Evolutionary conservation across 2,888 invertebrate genomes (phyloP).

Genomic region (Caenorhabditis imperialis): DNA sequence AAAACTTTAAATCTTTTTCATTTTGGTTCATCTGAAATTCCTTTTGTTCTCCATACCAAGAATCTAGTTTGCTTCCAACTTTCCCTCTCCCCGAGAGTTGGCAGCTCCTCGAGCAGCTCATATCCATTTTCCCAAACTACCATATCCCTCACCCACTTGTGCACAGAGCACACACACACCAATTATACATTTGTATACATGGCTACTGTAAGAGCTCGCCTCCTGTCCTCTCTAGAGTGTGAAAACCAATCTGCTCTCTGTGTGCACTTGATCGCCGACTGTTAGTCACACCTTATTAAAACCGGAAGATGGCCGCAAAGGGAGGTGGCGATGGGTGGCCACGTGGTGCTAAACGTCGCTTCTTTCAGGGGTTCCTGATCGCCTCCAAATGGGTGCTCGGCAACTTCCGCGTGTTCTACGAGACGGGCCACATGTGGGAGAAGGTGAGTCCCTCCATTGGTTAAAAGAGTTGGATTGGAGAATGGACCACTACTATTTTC

Average conservation of each 20-base stretch:
- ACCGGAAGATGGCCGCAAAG: slow-evolving; percentile 11
- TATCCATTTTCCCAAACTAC: too few relatives aligned
- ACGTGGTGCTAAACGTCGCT: slow-evolving; percentile 14
- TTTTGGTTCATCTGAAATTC: too few relatives aligned
- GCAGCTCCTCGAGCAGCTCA: too few relatives aligned
- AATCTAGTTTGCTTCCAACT: too few relatives aligned
- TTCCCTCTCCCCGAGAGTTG: too few relatives aligned
- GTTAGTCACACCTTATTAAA: slow-evolving; percentile 21
- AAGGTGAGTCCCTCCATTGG: slow-evolving; percentile 56
- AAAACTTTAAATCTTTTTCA: too few relatives aligned
- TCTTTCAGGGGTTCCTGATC: slow-evolving; percentile 64
- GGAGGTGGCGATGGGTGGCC: slow-evolving; percentile 4
- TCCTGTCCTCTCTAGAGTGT: slow-evolving; percentile 24
- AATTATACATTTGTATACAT: slow-evolving; percentile 11
- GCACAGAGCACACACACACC: slow-evolving; percentile 3
- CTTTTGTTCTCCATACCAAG: too few relatives aligned
- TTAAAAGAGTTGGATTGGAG: slow-evolving; percentile 7
- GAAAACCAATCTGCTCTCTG: slow-evolving; percentile 39
- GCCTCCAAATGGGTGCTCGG: slow-evolving; percentile 72
- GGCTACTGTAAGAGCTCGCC: slow-evolving; percentile 23
- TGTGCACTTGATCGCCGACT: not conserved
- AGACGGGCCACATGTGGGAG: slow-evolving; percentile 72
- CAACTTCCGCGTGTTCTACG: slow-evolving; percentile 65
- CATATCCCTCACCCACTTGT: slow-evolving; percentile 23
- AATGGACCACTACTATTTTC: slow-evolving; percentile 29